Base-by-base conservation (phyloP, 2,797 vertebrate genomes). In the Squalus acanthias region DNA sequence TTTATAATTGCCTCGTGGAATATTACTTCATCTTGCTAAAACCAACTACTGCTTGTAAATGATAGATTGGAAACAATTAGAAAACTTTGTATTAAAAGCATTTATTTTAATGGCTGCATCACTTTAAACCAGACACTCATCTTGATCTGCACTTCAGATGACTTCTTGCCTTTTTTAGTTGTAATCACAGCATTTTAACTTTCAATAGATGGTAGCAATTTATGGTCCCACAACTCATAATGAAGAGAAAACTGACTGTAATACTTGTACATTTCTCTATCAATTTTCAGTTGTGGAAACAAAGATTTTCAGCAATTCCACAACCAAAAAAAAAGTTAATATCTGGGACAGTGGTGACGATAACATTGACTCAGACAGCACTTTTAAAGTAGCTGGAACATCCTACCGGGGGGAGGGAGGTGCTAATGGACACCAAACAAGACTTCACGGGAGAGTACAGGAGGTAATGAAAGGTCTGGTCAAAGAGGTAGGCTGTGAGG, bases 51-150 rank as follows among this genome's bases (percentile, higher is more conserved):
- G 65, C 92, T 50, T 46, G 26, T 76, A 57, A 95, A 76, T 95
- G 94, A 95, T 95, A 20, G 70, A 95, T 76, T 95, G 94, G 70
- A 95, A 95, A 74, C 94, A 95, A 95, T 72, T 57, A 74, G 39
- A 29, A 57, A 57, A 76, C 24, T 53, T 93, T 74, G 26, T 57
- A 74, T 76, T 57, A 76, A 76, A 95, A 76, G 94, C 50, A 53
- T 33, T 74, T 20, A 53, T 72, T 74, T 95, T 95, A 95, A 95
- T 95, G 50, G 70, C 24, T 33, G 70, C 29, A 74, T 72, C 69
- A 74, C 69, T 74, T 95, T 76, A 95, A 95, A 95, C 5, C 70
- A 53, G 94, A 8, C 70, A 76, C 1, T 95, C 70, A 60, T 95
- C 39, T 46, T 50, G 12, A 72, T 46, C 67, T 50, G 29, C 29